Evolutionary conservation across 53 echinoderm and acorn worm species (phyloP), one percentile per base, ranked within the genome.

Genomic region (Henricia sp.): DNA sequence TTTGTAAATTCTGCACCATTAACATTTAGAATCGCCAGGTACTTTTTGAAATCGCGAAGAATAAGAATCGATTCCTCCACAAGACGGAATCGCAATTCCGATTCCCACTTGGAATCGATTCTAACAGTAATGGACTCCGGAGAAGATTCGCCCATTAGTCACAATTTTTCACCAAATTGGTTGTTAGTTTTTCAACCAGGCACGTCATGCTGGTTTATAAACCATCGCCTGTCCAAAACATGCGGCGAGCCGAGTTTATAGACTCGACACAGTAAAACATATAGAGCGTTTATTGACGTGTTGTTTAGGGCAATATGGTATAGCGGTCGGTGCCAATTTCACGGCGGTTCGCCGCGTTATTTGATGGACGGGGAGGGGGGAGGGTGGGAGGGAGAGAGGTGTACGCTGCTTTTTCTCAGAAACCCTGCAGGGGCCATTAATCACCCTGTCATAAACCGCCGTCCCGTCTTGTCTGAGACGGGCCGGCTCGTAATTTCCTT

Each of bases 311-410:
- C n/a, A n/a, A n/a, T 29, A 34, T 27, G 28, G 14, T 29, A 29
- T 27, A 54, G 53, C 73, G 73, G 73, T 73, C 73, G 35, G 32
- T 54, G n/a, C 55, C 20, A 19, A 73, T 72, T 52, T 74, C 75
- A 41, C 39, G 27, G 76, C 76, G 76, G 76, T 42, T 57, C 30
- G 59, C 76, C 76, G 57, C 76, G 59, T 43, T 42, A 39, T 21
- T 17, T 59, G 76, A 76, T 59, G 26, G 76, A 59, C 76, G 59
- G n/a, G 37, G n/a, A n/a, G n/a, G n/a, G n/a, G n/a, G n/a, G n/a
- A n/a, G n/a, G n/a, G n/a, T n/a, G n/a, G n/a, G n/a, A n/a, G n/a
- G n/a, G n/a, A n/a, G n/a, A n/a, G n/a, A n/a, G n/a, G n/a, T n/a
- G n/a, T n/a, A n/a, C n/a, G 73, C 52, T 73, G 73, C 27, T 34